Conservation (phyloP, 64 coral and sea anemone species). For the Anthopleura sola region DNA sequence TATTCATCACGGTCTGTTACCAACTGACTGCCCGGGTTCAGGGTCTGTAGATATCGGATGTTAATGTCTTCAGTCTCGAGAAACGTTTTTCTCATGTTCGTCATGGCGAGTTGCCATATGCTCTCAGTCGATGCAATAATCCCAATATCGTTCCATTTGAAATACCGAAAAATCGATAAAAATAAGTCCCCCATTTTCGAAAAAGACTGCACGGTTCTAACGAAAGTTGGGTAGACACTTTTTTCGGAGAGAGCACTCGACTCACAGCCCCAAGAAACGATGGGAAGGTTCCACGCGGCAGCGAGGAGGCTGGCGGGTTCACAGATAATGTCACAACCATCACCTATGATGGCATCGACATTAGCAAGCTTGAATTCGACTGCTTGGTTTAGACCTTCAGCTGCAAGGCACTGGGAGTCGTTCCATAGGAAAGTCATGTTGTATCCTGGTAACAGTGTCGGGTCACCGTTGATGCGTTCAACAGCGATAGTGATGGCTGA, state of each 20-base stretch:
- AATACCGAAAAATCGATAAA: constrained; percentile 75
- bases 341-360: constrained; percentile 82
- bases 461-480: constrained; percentile 68
- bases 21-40: constrained; percentile 76
- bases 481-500: constrained; percentile 86
- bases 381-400: constrained; percentile 84
- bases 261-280: constrained; percentile 87
- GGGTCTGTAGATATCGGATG: constrained; percentile 75
- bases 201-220: constrained; percentile 74
- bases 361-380: constrained; percentile 78
- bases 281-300: constrained; percentile 77
- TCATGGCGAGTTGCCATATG: constrained; percentile 88
- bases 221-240: constrained; percentile 70
- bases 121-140: constrained; percentile 86
- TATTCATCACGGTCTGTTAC: constrained; percentile 82
- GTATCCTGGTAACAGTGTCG: constrained; percentile 54
- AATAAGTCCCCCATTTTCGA: constrained; percentile 82
- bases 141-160: constrained; percentile 78
- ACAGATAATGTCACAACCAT: constrained; percentile 89
- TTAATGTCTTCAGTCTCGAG: constrained; percentile 59
- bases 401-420: constrained; percentile 72
- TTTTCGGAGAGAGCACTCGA: constrained; percentile 81
- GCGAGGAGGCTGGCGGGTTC: constrained; percentile 75
- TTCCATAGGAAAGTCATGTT: constrained; percentile 81
- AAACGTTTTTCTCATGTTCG: constrained; percentile 71